phyloP scores from a whole-genome alignment of 1,140 invertebrate species.

The Triops cancriformis region DNA sequence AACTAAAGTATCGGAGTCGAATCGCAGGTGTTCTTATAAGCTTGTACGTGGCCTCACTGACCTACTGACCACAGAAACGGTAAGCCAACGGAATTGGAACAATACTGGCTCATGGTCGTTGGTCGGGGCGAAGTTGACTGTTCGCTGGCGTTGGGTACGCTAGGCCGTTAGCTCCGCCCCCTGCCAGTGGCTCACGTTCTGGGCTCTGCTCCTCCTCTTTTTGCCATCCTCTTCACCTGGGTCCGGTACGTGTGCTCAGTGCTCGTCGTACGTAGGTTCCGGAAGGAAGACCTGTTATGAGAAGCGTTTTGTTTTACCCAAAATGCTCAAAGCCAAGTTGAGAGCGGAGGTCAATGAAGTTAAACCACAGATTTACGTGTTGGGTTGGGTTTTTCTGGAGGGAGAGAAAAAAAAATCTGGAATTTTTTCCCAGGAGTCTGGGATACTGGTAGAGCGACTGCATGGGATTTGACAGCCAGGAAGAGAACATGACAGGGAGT shows the following conservation, averaged over 20 bases:
- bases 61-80: conserved; percentile 20
- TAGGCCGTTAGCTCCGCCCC: no score
- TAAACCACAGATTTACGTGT: background rate
- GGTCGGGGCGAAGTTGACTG: background rate
- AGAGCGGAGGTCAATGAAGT: background rate
- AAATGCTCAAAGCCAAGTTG: no score
- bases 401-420: background rate
- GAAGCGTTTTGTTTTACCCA: no score
- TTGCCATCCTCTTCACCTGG: no score
- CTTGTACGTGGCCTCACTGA: conserved; percentile 27
- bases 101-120: background rate
- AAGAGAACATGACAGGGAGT: no score
- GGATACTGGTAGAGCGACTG: background rate
- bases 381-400: background rate
- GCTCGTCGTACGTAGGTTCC: no score
- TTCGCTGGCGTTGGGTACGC: background rate
- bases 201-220: no score
- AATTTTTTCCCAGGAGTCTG: background rate
- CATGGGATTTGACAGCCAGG: background rate
- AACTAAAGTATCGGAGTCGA: background rate
- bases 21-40: conserved; percentile 21
- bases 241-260: no score
- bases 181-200: no score
- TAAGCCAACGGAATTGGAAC: background rate
- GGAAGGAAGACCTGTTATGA: no score